These are phyloP conservation scores for Hesperophylax magnus DNA, from an alignment of 1,140 invertebrate genomes.

Conservation along the genomic window DNA sequence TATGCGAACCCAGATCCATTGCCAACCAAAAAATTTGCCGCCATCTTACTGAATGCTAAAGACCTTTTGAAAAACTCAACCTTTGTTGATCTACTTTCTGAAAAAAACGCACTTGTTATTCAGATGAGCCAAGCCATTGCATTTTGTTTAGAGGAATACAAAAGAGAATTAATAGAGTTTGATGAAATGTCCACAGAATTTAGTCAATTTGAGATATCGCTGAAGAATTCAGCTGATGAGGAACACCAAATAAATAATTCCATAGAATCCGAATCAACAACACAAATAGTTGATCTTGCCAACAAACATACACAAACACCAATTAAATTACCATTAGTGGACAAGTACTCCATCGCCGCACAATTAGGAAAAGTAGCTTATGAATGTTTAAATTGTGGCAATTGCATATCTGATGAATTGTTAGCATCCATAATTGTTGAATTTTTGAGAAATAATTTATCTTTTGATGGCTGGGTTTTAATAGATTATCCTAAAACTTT, in stretches of 20 bases:
- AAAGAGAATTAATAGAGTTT: constrained; percentile 68
- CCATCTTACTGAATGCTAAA: constrained; percentile 70
- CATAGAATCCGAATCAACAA: constrained; percentile 57
- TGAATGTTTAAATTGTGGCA: constrained; percentile 69
- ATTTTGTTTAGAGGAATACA: constrained; percentile 71
- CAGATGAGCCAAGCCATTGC: constrained; percentile 71
- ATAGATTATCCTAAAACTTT: constrained; percentile 75
- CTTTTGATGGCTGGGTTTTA: constrained; percentile 73
- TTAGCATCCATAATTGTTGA: constrained; percentile 72
- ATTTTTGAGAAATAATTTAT: constrained; percentile 70
- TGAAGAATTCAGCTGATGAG: constrained; percentile 48
- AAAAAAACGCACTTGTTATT: constrained; percentile 68
- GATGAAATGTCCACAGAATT: constrained; percentile 60
- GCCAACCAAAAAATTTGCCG: constrained; percentile 64
- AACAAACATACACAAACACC: constrained; percentile 73
- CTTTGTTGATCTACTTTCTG: constrained; percentile 20
- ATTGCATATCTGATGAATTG: constrained; percentile 70
- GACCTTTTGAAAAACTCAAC: constrained; percentile 64
- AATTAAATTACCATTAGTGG: constrained; percentile 72
- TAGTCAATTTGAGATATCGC: constrained; percentile 25
- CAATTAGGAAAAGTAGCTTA: constrained; percentile 72
- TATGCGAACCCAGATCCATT: constrained; percentile 62
- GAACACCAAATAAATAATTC: constrained; percentile 64
- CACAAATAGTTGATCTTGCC: constrained; percentile 47
- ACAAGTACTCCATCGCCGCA: constrained; percentile 69